These are phyloP conservation scores for Dipodomys merriami DNA, from an alignment of 2,113 vertebrate genomes.

Conservation along the genomic window DNA sequence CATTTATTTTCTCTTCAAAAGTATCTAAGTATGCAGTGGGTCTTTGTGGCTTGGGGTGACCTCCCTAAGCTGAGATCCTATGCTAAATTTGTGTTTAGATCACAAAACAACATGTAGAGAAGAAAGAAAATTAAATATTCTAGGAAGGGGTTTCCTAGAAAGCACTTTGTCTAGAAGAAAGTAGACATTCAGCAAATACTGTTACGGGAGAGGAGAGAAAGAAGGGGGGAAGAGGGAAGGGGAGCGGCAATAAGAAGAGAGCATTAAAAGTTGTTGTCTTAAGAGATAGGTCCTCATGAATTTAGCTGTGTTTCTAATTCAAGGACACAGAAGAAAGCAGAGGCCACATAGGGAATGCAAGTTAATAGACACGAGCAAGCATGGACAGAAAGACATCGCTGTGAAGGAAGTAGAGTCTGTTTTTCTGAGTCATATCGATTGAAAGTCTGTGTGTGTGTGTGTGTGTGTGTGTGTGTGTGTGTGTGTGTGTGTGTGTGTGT, in stretches of 20 bases:
- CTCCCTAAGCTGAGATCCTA: not conserved
- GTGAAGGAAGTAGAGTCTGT: not conserved
- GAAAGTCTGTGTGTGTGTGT: too few relatives aligned
- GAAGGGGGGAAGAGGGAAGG: not conserved
- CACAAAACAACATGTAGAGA: conserved; percentile 26
- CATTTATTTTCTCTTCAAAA: conserved; percentile 30
- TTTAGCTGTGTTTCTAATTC: conserved; percentile 58
- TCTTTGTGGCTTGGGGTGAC: conserved; percentile 22
- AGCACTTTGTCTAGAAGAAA: conserved; percentile 23
- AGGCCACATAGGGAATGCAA: not conserved
- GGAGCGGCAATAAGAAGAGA: not conserved
- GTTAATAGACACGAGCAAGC: not conserved
- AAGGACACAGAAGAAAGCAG: not conserved
- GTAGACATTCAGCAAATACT: conserved; percentile 5
- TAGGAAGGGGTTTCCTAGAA: not conserved
- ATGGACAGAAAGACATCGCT: not conserved
- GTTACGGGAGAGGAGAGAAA: not conserved
- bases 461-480: too few relatives aligned
- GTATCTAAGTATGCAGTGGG: conserved; percentile 1
- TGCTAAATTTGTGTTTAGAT: not conserved
- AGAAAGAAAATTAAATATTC: conserved; percentile 52
- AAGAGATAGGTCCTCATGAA: not conserved
- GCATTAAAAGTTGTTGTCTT: not conserved
- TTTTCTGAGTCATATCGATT: not conserved
- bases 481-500: too few relatives aligned